Base-by-base conservation (phyloP, 2,797 vertebrate species). In the Sebastes vulpes region DNA sequence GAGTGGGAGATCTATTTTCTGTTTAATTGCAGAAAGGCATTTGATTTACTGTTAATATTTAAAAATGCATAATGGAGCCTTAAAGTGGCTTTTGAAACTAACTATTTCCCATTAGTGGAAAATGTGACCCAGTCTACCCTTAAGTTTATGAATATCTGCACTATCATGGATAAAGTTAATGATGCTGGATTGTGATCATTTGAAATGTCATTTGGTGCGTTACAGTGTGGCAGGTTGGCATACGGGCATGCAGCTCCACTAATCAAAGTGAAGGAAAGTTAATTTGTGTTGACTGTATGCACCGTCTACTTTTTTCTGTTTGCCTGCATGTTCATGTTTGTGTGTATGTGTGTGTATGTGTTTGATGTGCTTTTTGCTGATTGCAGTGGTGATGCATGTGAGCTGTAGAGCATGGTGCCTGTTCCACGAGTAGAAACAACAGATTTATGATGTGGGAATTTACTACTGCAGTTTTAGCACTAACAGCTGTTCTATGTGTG, bases 401-500 rank as follows among this genome's bases (percentile, higher is more conserved):
- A 42, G 52, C 68, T 68, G 11, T 52, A 59, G 46, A 64, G 52
- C 72, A 28, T 28, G 54, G 20, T 4, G 4, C 50, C 14, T 68
- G 31, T 53, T 16, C 63, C 63, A 32, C 8, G 5, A n/a, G 59
- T 63, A 32, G 32, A 79, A 61, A 35, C 28, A 64, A 25, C 60
- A 42, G 72, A 90, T 91, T 88, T 83, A 91, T 77, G 54, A 81
- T 70, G 75, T 83, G 71, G 48, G 69, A 63, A 83, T 85, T 85
- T 79, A 84, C 66, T 64, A 28, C 72, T 3, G 64, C 73, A 83
- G 57, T 46, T 48, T 72, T 56, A 76, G 23, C 52, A 31, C 23
- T 56, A 70, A 69, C 81, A 88, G 69, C 66, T 87, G 72, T 74
- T 72, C 8, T 66, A 11, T 9, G 3, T 57, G 56, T 54, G 20